Conservation (phyloP, 1,140 invertebrate species). For the Choristoneura fumiferana region DNA sequence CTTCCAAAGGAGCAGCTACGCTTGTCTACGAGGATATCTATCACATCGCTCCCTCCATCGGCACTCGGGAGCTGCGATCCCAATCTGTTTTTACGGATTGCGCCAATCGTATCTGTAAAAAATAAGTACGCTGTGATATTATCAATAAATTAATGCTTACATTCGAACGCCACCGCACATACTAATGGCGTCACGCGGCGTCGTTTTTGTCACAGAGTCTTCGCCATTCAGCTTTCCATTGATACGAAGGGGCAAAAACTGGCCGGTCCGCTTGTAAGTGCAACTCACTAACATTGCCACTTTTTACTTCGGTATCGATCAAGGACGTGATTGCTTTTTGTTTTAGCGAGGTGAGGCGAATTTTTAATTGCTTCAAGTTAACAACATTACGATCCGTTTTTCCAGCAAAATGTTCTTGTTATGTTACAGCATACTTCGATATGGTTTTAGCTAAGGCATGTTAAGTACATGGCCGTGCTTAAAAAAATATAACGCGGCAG, state of each 20-base stretch:
- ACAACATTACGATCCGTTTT: too few relatives aligned
- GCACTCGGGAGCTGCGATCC: too few relatives aligned
- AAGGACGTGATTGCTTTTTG: conserved; percentile 67
- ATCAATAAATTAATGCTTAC: conserved; percentile 76
- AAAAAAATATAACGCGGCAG: too few relatives aligned
- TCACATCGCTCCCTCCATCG: too few relatives aligned
- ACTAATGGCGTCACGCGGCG: conserved; percentile 74
- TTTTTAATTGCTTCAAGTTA: conserved; percentile 45
- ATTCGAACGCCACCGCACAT: conserved; percentile 64
- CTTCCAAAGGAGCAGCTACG: background rate
- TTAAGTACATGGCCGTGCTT: too few relatives aligned
- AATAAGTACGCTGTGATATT: conserved; percentile 50
- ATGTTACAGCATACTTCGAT: too few relatives aligned
- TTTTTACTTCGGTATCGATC: conserved; percentile 50
- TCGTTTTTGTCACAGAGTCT: conserved; percentile 47
- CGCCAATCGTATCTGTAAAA: background rate
- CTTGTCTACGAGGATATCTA: too few relatives aligned
- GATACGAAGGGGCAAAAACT: conserved; percentile 64
- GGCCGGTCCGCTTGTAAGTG: conserved; percentile 40
- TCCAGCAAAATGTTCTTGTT: too few relatives aligned
- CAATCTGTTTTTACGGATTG: too few relatives aligned
- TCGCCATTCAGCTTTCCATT: conserved; percentile 69
- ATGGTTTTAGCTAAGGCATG: too few relatives aligned
- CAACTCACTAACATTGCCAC: conserved; percentile 50
- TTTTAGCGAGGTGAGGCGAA: conserved; percentile 52